Evolutionary conservation across 2,888 invertebrate species (phyloP).

Genomic region (Amiota communis): DNA sequence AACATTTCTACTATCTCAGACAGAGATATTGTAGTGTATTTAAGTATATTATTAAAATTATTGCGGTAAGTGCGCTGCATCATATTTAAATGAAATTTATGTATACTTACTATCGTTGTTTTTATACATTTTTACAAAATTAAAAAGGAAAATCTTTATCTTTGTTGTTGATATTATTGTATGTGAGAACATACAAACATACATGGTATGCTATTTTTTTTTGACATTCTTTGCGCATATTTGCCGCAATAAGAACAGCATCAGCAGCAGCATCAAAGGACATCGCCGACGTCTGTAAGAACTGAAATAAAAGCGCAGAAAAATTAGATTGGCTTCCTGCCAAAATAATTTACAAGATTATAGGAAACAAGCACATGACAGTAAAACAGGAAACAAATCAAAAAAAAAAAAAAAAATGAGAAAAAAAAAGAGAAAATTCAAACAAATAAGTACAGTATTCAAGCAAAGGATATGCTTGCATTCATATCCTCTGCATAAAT

Average conservation of each 20-base stretch:
- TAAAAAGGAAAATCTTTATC: background rate
- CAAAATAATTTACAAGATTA: conserved; percentile 30
- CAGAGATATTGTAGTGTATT: too few species aligned
- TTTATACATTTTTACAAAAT: conserved; percentile 2
- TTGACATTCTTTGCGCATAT: conserved; percentile 15
- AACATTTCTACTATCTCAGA: too few species aligned
- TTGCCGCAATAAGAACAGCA: conserved; percentile 1
- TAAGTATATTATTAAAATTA: conserved; percentile 3
- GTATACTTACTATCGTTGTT: background rate
- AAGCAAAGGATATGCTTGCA: background rate
- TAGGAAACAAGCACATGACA: conserved; percentile 25
- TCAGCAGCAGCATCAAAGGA: background rate
- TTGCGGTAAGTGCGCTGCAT: background rate
- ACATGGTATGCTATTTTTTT: background rate
- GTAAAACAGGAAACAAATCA: conserved; percentile 21
- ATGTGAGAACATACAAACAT: background rate
- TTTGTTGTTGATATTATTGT: background rate
- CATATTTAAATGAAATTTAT: background rate
- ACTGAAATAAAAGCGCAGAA: background rate
- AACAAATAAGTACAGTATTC: background rate
- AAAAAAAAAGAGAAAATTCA: background rate
- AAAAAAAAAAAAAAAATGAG: background rate
- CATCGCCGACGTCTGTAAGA: background rate
- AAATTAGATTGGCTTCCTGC: conserved; percentile 30
- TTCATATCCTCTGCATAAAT: background rate